Evolutionary conservation across 2,888 invertebrate species (phyloP), one percentile per base, ranked within the genome.

Genomic region (Meiosimyza decipiens): DNA sequence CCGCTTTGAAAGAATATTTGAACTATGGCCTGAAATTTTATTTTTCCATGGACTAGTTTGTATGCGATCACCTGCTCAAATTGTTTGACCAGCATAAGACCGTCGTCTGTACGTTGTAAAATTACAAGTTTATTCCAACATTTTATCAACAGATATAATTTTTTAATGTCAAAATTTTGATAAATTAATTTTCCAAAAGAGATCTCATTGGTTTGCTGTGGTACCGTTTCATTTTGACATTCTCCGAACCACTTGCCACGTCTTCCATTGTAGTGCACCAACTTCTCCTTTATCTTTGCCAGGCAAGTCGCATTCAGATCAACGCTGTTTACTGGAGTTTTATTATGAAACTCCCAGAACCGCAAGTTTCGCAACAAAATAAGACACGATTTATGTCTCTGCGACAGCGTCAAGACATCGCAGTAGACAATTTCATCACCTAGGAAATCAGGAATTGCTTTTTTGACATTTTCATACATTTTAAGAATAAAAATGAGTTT

Each of bases 101-200:
- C 52, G 57, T 75, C 63, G 16, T 73, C 67, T 2, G n/a, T 50
- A 0, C 79, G 77, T 6, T 64, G 76, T 6, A 85, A 73, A 4
- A 85, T 79, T 0, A 85, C 28, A 51, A 86, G 71, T 18, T 75
- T 78, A n/a, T 82, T 73, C 84, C 85, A 86, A 75, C 85, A 85
- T 15, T 79, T 79, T 1, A 85, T 68, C 2, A 85, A 68, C 15
- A 85, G 68, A 64, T 82, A 85, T 0, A 83, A 63, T 22, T 79
- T 79, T 51, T 77, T 72, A 0, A 76, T 68, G 50, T 71, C 76
- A 57, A 75, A 66, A 49, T 79, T 78, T 71, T 80, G 77, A 77
- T 82, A 84, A 16, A 83, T 75, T 67, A 79, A 85, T 73, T 85
- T 85, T 16, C 86, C 85, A 12, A 85, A 59, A 12, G 65, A 74